Base-by-base conservation (phyloP, 1,140 invertebrate species). In the Medauroidea extradentata region DNA sequence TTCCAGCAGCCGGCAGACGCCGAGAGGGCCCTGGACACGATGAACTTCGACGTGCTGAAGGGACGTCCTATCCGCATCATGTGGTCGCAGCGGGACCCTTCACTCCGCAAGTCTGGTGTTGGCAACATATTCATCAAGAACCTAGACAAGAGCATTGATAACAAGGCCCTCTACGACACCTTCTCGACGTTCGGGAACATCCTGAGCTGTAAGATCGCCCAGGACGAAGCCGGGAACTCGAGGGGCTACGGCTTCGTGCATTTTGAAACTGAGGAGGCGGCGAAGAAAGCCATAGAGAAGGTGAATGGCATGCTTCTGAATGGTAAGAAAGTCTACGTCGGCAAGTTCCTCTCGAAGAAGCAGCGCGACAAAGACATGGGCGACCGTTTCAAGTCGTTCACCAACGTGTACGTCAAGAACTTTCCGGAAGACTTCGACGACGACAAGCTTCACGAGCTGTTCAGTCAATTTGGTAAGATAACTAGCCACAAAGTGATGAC, bases 51-150 rank as follows among this genome's bases (percentile, higher is more conserved):
- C 77, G 85, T 93, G 68, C 87, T 99, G 65, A 96, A 97, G 75
- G 94, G 94, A 60, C 86, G 92, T 68, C 96, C 97, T 60, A 98
- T 99, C 74, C 87, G 98, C 73, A 99, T 99, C 69, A 99, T 99
- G 98, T 99, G 98, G 98, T 98, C 96, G 56, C 95, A 99, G 78
- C 85, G 98, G 71, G 98, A 99, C 83, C 97, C 98, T 39, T 98
- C 96, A 9, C 82, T 99, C 29, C 85, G 98, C 64, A 96, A 97
- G 76, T 99, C 96, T 59, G 97, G 97, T 34, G 93, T 99, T 63
- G 97, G 97, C 52, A 99, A 99, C 79, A 95, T 99, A 54, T 99
- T 99, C 78, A 99, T 99, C 69, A 99, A 99, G 80, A 99, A 99
- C 75, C 80, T 99, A 74, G 96, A 99, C 73, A 98, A 95, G 76